These are phyloP conservation scores for Dasypolia templi DNA, from an alignment of 2,888 invertebrate genomes.

Conservation along the genomic window DNA sequence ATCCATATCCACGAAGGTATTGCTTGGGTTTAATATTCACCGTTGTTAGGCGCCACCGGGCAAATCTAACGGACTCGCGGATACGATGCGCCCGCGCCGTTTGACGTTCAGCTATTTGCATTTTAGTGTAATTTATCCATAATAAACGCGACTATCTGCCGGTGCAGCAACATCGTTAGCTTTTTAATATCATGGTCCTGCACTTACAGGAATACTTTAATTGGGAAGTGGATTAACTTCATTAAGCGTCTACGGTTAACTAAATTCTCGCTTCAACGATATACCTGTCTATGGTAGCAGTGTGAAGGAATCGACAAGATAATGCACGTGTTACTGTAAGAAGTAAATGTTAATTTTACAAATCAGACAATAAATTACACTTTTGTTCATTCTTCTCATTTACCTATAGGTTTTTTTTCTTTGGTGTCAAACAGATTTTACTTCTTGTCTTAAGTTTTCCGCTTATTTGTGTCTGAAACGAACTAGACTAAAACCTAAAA, in stretches of 20 bases:
- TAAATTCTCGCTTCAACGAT: slow-evolving; percentile 2
- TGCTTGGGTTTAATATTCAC: slow-evolving; percentile 52
- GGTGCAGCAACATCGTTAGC: slow-evolving; percentile 49
- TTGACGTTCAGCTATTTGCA: slow-evolving; percentile 67
- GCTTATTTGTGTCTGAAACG: neutral
- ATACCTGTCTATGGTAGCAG: neutral
- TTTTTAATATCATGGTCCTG: slow-evolving; percentile 46
- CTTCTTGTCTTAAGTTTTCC: neutral
- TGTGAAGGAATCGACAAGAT: neutral
- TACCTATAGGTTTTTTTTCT: neutral
- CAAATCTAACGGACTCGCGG: slow-evolving; percentile 67
- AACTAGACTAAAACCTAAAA: neutral
- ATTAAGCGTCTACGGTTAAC: slow-evolving; percentile 9
- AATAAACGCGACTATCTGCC: slow-evolving; percentile 58
- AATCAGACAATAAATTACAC: neutral
- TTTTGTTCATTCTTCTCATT: neutral
- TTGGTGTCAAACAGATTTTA: neutral
- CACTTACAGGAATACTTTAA: slow-evolving; percentile 35
- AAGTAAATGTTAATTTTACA: neutral
- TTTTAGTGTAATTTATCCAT: slow-evolving; percentile 68
- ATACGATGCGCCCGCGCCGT: slow-evolving; percentile 59
- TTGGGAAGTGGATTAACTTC: slow-evolving; percentile 23
- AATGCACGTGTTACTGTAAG: neutral
- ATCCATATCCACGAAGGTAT: slow-evolving; percentile 43
- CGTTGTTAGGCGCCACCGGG: slow-evolving; percentile 66